These are phyloP conservation scores for Rhagium mordax DNA, from an alignment of 2,888 invertebrate species.

Conservation along the genomic window DNA sequence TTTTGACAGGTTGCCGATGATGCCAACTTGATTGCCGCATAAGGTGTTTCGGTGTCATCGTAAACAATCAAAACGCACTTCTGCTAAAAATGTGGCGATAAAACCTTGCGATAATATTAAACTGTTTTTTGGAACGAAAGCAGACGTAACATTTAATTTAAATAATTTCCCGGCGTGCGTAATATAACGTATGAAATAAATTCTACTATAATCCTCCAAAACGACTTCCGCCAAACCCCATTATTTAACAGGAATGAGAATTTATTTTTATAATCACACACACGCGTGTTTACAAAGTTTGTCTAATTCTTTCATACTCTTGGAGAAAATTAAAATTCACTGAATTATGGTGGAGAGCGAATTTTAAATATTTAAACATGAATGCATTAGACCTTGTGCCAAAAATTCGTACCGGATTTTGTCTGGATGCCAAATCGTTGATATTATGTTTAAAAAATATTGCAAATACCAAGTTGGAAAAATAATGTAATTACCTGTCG, in stretches of 20 bases:
- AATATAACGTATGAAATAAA: background rate
- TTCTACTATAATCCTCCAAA: background rate
- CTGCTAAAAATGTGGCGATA: too few species aligned
- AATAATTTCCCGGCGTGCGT: background rate
- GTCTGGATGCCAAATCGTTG: constrained; percentile 15
- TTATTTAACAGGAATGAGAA: background rate
- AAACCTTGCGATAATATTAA: background rate
- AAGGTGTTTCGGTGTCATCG: too few species aligned
- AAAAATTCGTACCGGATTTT: constrained; percentile 11
- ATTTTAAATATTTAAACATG: constrained; percentile 23
- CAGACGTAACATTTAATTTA: background rate
- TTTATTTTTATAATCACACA: background rate
- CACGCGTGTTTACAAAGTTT: constrained; percentile 2
- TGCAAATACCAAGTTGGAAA: background rate
- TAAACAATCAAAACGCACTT: too few species aligned
- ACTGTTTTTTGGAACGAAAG: background rate
- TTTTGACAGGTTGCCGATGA: too few species aligned
- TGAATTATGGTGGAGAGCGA: constrained; percentile 6
- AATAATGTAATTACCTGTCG: background rate
- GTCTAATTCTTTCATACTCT: background rate
- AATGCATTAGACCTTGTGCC: constrained; percentile 20
- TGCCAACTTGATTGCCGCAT: too few species aligned
- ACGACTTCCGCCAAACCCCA: background rate
- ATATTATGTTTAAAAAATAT: background rate
- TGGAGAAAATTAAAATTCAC: background rate